phyloP scores from a whole-genome alignment of 1,140 invertebrate species.

The Apis mellifera region DNA sequence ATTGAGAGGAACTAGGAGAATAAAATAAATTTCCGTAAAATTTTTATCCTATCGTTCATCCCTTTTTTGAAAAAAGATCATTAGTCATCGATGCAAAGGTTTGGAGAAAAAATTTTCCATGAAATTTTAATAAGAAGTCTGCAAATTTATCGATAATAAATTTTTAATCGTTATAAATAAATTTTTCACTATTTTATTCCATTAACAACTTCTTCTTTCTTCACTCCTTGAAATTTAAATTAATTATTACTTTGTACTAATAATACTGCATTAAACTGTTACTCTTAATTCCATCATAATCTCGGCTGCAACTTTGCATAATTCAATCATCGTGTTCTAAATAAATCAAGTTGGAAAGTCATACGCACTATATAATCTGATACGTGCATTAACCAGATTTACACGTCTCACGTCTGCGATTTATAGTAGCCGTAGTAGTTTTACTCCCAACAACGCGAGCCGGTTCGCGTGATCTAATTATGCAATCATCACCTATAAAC shows the following conservation, averaged over 20 bases:
- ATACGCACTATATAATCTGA: background rate
- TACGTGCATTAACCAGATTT: background rate
- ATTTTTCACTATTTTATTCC: no score
- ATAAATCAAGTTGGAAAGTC: background rate
- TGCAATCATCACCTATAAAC: conserved; percentile 13
- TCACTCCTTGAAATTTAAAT: background rate
- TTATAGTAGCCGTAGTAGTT: background rate
- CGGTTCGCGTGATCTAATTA: conserved; percentile 35
- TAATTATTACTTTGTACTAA: no score
- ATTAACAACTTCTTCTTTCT: no score
- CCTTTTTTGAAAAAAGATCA: no score
- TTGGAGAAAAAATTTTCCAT: no score
- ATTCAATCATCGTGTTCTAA: background rate
- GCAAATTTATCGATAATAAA: no score
- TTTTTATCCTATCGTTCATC: no score
- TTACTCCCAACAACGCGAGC: background rate
- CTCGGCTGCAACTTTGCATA: background rate
- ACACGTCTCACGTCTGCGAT: background rate
- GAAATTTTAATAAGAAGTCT: no score
- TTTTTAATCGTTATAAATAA: no score
- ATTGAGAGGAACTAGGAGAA: no score
- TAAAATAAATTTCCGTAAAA: no score
- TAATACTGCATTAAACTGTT: background rate
- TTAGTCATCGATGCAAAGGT: no score
- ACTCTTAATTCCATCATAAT: background rate